These are phyloP conservation scores for Brachionus manjavacas DNA, from an alignment of 1,140 invertebrate species.

Conservation along the genomic window DNA sequence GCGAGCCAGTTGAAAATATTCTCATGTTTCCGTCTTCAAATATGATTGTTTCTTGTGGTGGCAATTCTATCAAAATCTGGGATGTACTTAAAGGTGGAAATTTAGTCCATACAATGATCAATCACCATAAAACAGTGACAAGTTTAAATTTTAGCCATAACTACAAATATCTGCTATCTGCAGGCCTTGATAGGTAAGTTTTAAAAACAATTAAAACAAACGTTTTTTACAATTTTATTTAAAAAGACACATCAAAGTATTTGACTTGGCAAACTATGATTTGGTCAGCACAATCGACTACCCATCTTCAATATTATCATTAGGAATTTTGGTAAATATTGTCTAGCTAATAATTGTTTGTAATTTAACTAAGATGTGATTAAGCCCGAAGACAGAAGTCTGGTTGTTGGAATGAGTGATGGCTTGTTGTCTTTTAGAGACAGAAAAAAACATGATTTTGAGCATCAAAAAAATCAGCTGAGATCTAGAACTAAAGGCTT, in stretches of 20 bases:
- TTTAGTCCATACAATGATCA: slow-evolving; percentile 71
- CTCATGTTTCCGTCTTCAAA: slow-evolving; percentile 81
- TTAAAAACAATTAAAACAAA: background rate
- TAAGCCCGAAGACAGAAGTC: slow-evolving; percentile 71
- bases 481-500: slow-evolving; percentile 15
- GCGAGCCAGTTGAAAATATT: slow-evolving; percentile 80
- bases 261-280: slow-evolving; percentile 76
- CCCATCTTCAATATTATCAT: slow-evolving; percentile 79
- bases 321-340: slow-evolving; percentile 69
- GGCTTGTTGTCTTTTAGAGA: slow-evolving; percentile 78
- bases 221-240: slow-evolving; percentile 11
- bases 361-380: background rate
- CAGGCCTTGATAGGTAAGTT: slow-evolving; percentile 71
- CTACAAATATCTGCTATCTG: slow-evolving; percentile 75
- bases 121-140: slow-evolving; percentile 86
- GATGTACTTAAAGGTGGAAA: slow-evolving; percentile 79
- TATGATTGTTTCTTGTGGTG: slow-evolving; percentile 78
- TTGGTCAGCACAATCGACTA: slow-evolving; percentile 80
- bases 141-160: slow-evolving; percentile 67
- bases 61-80: slow-evolving; percentile 86
- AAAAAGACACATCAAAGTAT: slow-evolving; percentile 78
- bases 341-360: too few species aligned
- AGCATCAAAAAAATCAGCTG: background rate
- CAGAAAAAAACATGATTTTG: slow-evolving; percentile 61
- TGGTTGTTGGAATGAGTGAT: slow-evolving; percentile 85